These are phyloP conservation scores for Diaphora mendica DNA, from an alignment of 2,888 invertebrate genomes.

Conservation along the genomic window DNA sequence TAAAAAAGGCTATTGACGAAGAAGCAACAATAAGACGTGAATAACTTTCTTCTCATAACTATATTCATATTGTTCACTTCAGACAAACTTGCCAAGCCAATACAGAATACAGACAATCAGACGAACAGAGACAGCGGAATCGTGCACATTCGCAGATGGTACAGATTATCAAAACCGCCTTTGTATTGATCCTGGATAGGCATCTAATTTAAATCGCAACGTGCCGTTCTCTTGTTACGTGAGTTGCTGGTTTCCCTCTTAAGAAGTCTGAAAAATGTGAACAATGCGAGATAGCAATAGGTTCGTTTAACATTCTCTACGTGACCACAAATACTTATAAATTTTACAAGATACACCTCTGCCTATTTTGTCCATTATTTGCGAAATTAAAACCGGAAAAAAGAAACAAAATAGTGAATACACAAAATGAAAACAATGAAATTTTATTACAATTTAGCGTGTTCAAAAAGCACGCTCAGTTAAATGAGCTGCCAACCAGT, in stretches of 20 bases:
- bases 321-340: background rate
- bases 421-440: no score
- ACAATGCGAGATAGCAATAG: background rate
- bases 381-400: no score
- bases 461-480: no score
- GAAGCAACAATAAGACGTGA: no score
- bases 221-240: constrained; percentile 1
- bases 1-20: no score
- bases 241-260: background rate
- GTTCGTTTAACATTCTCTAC: background rate
- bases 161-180: constrained; percentile 1
- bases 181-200: constrained; percentile 8
- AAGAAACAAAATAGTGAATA: no score
- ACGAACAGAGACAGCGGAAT: background rate
- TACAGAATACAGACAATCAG: background rate
- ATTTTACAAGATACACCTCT: no score
- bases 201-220: constrained; percentile 14
- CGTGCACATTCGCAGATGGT: background rate
- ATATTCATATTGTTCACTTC: background rate
- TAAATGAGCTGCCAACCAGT: no score
- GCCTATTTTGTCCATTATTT: no score
- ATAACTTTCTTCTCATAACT: background rate
- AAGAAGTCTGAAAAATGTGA: background rate
- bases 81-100: background rate
- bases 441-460: no score